These are phyloP conservation scores for Tokudaia muenninki DNA, from an alignment of 2,797 vertebrate genomes.

Conservation along the genomic window DNA sequence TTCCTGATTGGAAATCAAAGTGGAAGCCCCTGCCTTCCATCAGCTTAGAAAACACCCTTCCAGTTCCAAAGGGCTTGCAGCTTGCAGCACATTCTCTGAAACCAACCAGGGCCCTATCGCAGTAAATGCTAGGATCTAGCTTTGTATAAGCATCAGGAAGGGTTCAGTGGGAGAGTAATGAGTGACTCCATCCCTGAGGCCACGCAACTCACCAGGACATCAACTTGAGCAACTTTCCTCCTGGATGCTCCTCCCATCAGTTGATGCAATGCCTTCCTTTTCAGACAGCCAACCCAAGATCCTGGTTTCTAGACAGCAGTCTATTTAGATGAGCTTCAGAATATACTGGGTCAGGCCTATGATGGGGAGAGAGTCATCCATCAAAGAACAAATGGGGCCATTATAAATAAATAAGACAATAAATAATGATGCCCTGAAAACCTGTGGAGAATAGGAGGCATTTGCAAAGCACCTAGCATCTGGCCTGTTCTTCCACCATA, in stretches of 20 bases:
- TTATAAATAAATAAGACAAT: not conserved
- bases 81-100: not conserved
- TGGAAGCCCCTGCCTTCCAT: not conserved
- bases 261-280: not conserved
- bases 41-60: not conserved
- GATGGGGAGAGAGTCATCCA: not conserved
- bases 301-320: not conserved
- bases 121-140: not conserved
- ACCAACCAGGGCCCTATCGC: not conserved
- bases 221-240: not conserved
- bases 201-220: not conserved
- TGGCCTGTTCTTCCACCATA: not conserved
- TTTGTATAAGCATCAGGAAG: not conserved
- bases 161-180: not conserved
- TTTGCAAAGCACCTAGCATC: not conserved
- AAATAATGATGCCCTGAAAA: not conserved
- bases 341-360: not conserved
- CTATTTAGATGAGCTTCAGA: not conserved
- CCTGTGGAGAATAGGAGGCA: not conserved
- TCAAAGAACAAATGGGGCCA: not conserved
- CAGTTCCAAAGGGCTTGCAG: not conserved
- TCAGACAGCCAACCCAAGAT: not conserved
- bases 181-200: not conserved
- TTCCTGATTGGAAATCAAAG: slow-evolving; percentile 24
- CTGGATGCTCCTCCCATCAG: not conserved